Conservation (phyloP, 2,797 vertebrate species). For the Lithobates sylvaticus region DNA sequence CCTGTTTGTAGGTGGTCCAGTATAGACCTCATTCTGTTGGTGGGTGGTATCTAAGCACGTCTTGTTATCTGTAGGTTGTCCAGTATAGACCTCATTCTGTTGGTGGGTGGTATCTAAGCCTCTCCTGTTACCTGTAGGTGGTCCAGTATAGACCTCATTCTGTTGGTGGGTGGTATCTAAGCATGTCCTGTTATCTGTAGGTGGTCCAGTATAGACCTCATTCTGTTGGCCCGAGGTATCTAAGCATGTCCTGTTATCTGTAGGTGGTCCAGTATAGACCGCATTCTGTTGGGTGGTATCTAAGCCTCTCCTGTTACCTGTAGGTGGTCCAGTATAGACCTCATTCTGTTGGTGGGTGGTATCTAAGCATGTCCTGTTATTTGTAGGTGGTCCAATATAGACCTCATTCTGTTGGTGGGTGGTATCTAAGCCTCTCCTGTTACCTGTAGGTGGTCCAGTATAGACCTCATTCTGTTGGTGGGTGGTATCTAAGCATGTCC, state of each 20-base stretch:
- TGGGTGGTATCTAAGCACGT: too few species aligned
- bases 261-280: constrained; percentile 87
- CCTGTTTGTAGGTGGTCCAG: constrained; percentile 85
- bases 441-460: constrained; percentile 87
- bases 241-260: background rate
- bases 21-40: constrained; percentile 62
- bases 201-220: constrained; percentile 83
- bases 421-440: background rate
- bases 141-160: constrained; percentile 78
- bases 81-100: constrained; percentile 72
- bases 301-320: background rate
- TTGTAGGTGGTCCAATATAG: constrained; percentile 85
- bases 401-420: too few species aligned
- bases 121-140: constrained; percentile 75
- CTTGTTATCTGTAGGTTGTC: constrained; percentile 81
- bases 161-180: too few species aligned
- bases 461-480: too few species aligned
- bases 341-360: too few species aligned
- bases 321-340: constrained; percentile 87
- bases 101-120: too few species aligned
- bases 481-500: too few species aligned
- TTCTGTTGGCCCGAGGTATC: too few species aligned
- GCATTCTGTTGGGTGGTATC: too few species aligned
- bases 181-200: constrained; percentile 67
- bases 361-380: background rate